Conservation (phyloP, 64 coral and sea anemone species). For the Catalaphyllia jardinei region DNA sequence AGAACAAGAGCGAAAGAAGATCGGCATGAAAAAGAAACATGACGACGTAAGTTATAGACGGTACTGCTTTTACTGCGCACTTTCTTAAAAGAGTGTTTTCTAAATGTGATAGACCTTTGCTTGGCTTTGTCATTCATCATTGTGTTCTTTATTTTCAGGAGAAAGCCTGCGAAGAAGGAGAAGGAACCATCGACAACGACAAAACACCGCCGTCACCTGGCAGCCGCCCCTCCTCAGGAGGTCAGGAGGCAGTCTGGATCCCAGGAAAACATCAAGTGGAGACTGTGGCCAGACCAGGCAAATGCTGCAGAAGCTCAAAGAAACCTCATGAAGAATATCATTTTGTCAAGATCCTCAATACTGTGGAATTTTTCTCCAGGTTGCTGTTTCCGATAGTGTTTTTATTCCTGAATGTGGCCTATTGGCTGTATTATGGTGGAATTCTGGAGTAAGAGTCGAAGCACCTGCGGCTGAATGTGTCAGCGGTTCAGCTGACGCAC, state of each 20-base stretch:
- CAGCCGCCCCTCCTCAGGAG: constrained; percentile 64
- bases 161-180: constrained; percentile 39
- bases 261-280: constrained; percentile 83
- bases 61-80: background rate
- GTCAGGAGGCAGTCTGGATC: constrained; percentile 93
- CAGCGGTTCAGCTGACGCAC: background rate
- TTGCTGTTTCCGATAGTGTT: constrained; percentile 76
- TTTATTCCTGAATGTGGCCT: constrained; percentile 77
- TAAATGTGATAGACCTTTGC: background rate
- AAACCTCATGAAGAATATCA: background rate
- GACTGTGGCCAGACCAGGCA: constrained; percentile 66
- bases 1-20: constrained; percentile 53
- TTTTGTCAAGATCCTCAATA: constrained; percentile 57
- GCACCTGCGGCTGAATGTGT: background rate
- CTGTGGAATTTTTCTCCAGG: constrained; percentile 79
- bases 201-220: constrained; percentile 62
- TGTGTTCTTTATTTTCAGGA: background rate
- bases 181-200: constrained; percentile 43
- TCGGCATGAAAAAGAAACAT: constrained; percentile 45
- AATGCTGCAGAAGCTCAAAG: background rate
- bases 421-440: constrained; percentile 75
- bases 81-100: background rate
- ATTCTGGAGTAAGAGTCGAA: background rate
- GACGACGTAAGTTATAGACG: background rate
- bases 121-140: background rate